A percentile compares a stretch with the other conserved stretches of the same genome.
These are phyloP conservation scores for Synanceia verrucosa DNA, from an alignment of 2,797 vertebrate genomes.

Conservation along the genomic window DNA sequence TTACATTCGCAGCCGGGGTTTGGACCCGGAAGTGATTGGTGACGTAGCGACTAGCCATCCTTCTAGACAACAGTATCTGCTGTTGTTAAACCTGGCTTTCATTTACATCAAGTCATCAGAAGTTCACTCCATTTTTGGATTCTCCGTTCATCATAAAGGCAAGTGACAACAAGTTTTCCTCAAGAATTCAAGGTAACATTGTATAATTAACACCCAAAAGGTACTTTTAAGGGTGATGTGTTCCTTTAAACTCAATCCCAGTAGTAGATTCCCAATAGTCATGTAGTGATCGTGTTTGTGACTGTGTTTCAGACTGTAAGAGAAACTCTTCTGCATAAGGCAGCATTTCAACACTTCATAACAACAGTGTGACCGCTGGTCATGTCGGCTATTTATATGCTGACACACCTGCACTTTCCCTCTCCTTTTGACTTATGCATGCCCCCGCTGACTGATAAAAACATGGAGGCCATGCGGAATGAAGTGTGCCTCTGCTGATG, in stretches of 20 bases:
- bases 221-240: not conserved
- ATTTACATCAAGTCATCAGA: not conserved
- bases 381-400: slow-evolving; percentile 51
- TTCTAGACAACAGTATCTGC: too few relatives aligned
- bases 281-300: not conserved
- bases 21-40: too few relatives aligned
- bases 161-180: not conserved
- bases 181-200: not conserved
- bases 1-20: too few relatives aligned
- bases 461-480: slow-evolving; percentile 73
- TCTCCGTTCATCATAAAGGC: not conserved
- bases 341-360: slow-evolving; percentile 36
- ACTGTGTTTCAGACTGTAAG: not conserved
- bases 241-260: not conserved
- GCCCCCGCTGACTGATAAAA: slow-evolving; percentile 72
- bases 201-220: not conserved
- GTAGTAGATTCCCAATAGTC: not conserved
- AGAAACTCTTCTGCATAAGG: slow-evolving; percentile 22
- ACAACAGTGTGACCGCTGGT: slow-evolving; percentile 16
- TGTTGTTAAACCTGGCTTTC: not conserved
- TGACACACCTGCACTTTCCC: slow-evolving; percentile 62
- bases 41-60: too few relatives aligned
- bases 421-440: slow-evolving; percentile 73
- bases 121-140: not conserved
- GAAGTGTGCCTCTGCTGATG: slow-evolving; percentile 80